phyloP scores from a whole-genome alignment of 2,113 vertebrate species.

The Larimichthys polyactis region DNA sequence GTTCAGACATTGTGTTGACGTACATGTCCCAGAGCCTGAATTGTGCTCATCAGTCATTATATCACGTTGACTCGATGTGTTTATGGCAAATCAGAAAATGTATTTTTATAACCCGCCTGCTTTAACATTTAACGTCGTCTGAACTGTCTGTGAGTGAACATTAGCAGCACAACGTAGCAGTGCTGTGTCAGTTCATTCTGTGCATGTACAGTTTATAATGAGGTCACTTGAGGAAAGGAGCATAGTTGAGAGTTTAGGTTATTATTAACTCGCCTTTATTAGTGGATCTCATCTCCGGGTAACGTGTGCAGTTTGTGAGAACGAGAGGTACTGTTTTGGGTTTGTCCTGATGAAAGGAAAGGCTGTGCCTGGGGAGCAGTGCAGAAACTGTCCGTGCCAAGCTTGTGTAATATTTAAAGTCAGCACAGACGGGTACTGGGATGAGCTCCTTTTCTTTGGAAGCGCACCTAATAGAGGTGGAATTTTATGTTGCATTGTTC shows the following conservation, averaged over 20 bases:
- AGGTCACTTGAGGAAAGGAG: constrained; percentile 58
- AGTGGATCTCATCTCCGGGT: constrained; percentile 4
- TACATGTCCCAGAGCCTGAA: constrained; percentile 47
- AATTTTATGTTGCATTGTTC: constrained; percentile 86
- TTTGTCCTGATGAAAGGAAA: constrained; percentile 71
- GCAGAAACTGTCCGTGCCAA: constrained; percentile 84
- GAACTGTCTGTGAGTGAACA: background rate
- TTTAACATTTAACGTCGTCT: background rate
- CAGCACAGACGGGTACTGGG: constrained; percentile 86
- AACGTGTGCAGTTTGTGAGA: background rate
- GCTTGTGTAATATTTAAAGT: constrained; percentile 86
- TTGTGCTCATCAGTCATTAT: constrained; percentile 2
- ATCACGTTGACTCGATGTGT: constrained; percentile 17
- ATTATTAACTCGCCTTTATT: constrained; percentile 32
- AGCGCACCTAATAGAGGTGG: constrained; percentile 87
- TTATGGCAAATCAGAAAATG: constrained; percentile 13
- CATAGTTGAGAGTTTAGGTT: constrained; percentile 31
- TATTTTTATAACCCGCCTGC: background rate
- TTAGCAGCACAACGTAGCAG: background rate
- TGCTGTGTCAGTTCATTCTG: constrained; percentile 16
- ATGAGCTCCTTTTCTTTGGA: constrained; percentile 82
- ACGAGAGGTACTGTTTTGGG: constrained; percentile 37
- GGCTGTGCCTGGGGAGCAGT: constrained; percentile 58
- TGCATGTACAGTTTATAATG: constrained; percentile 43
- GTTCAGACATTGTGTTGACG: constrained; percentile 53